Evolutionary conservation across 2,797 vertebrate species (phyloP).

Genomic region (Peromyscus nudipes): DNA sequence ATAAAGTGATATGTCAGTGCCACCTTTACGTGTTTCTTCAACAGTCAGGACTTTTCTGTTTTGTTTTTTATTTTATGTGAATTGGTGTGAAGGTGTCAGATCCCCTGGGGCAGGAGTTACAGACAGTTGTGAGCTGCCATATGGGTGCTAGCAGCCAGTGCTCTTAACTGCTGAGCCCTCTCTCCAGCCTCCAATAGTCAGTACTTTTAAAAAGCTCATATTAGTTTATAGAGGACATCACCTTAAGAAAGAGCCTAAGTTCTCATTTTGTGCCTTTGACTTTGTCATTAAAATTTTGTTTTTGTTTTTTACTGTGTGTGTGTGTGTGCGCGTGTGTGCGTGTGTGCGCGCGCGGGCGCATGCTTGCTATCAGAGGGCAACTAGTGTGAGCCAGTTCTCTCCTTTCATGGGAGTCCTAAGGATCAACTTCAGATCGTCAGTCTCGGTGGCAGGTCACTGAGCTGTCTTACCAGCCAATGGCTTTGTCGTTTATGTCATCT

Average conservation of each 20-base stretch:
- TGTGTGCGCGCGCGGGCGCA: neutral
- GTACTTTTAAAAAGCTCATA: slow-evolving; percentile 44
- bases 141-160: neutral
- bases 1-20: slow-evolving; percentile 42
- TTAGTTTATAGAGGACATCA: neutral
- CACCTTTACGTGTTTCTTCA: neutral
- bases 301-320: no score
- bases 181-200: neutral
- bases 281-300: neutral
- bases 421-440: no score
- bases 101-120: neutral
- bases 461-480: no score
- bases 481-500: neutral
- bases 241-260: neutral
- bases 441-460: neutral
- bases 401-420: neutral
- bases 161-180: neutral
- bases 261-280: slow-evolving; percentile 33
- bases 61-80: neutral
- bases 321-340: no score
- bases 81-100: neutral
- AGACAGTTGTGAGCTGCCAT: neutral
- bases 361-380: neutral
- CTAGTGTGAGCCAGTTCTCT: neutral
- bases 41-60: neutral